These are phyloP conservation scores for Paramormyrops kingsleyae DNA, from an alignment of 2,113 vertebrate genomes.

Conservation along the genomic window DNA sequence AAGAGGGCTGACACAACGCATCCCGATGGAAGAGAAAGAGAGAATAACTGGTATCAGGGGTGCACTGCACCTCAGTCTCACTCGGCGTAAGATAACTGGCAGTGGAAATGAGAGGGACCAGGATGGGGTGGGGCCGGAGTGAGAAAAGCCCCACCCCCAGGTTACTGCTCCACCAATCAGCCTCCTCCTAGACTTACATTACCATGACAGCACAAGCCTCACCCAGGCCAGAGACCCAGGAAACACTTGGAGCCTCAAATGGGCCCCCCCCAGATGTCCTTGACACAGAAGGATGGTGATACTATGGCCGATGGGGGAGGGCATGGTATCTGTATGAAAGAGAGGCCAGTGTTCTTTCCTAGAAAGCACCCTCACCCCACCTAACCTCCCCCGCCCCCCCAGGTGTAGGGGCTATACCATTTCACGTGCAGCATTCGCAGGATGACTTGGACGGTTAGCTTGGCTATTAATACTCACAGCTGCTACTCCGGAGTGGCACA, in stretches of 20 bases:
- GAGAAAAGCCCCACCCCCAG: not conserved
- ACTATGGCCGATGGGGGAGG: not conserved
- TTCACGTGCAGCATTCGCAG: conserved; percentile 10
- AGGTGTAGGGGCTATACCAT: not conserved
- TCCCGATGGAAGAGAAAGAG: not conserved
- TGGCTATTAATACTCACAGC: conserved; percentile 17
- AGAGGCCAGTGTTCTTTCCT: not conserved
- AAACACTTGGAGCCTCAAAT: not conserved
- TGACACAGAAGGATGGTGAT: not conserved
- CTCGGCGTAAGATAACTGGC: not conserved
- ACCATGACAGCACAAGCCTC: not conserved
- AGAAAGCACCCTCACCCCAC: not conserved
- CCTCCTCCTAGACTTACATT: not conserved
- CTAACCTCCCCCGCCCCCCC: not conserved
- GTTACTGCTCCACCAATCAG: not conserved
- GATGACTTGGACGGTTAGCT: not conserved
- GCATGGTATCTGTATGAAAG: not conserved
- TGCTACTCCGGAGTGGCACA: not conserved
- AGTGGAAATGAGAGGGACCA: not conserved
- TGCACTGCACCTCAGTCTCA: not conserved
- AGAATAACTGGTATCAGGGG: not conserved
- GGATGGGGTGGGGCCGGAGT: not conserved
- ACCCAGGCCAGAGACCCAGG: not conserved
- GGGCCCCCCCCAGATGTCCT: not conserved
- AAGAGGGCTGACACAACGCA: not conserved